A percentile compares a stretch with the other conserved stretches of the same genome.
Evolutionary conservation across 2,113 vertebrate genomes (phyloP).

Genomic region (Chiloscyllium plagiosum): DNA sequence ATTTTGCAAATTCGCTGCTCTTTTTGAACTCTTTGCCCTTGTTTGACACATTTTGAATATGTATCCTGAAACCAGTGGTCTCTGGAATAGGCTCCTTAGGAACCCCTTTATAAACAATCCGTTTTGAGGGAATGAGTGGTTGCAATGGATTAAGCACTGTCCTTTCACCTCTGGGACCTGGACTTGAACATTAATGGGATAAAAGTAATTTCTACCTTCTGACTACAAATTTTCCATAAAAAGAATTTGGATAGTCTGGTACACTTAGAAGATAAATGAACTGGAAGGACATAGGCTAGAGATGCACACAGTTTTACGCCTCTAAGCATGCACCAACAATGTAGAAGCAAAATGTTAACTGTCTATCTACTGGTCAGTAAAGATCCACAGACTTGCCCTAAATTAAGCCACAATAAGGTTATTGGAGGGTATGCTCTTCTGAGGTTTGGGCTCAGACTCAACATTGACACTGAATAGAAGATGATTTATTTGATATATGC

Average conservation of each 20-base stretch:
- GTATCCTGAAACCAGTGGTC: not conserved
- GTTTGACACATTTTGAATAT: not conserved
- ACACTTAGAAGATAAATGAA: not conserved
- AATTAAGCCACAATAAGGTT: not conserved
- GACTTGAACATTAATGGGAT: not conserved
- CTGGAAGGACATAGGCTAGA: not conserved
- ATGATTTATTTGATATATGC: not conserved
- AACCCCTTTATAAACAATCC: not conserved
- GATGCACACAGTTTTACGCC: not conserved
- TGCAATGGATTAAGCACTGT: not conserved
- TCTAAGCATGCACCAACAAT: not conserved
- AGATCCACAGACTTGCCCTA: not conserved
- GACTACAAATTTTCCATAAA: not conserved
- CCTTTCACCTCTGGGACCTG: not conserved
- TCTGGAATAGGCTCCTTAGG: not conserved
- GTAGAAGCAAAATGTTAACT: not conserved
- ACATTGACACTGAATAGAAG: not conserved
- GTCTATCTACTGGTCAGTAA: not conserved
- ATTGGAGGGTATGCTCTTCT: not conserved
- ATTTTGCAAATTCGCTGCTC: not conserved
- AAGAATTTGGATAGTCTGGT: not conserved
- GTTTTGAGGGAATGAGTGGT: not conserved
- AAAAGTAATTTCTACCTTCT: not conserved
- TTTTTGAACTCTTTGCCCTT: not conserved
- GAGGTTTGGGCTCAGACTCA: not conserved